Evolutionary conservation across 2,888 invertebrate genomes (phyloP).

Genomic region (Sepioteuthis lessoniana): DNA sequence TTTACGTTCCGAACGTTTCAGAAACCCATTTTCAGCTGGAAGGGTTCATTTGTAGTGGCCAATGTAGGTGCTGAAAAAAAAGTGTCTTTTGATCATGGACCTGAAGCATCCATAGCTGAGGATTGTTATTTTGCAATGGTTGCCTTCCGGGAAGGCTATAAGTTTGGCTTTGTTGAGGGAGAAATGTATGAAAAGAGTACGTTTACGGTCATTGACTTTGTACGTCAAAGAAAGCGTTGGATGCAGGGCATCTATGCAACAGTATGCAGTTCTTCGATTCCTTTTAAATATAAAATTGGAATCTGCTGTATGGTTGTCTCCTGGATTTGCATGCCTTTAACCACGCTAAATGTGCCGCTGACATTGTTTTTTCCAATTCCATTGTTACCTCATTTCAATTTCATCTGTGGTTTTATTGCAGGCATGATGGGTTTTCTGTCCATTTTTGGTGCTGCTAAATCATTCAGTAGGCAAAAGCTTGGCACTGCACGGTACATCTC

Average conservation of each 20-base stretch:
- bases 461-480: constrained; percentile 60
- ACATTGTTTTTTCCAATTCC: constrained; percentile 62
- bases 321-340: constrained; percentile 64
- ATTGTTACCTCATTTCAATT: constrained; percentile 56
- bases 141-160: constrained; percentile 66
- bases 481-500: constrained; percentile 58
- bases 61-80: constrained; percentile 64
- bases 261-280: constrained; percentile 61
- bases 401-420: constrained; percentile 60
- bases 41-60: constrained; percentile 69
- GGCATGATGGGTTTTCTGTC: constrained; percentile 63
- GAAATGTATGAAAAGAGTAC: constrained; percentile 70
- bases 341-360: constrained; percentile 59
- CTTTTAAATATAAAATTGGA: constrained; percentile 61
- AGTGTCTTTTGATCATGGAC: constrained; percentile 66
- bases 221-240: constrained; percentile 68
- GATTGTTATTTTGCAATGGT: constrained; percentile 68
- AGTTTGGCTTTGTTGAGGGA: constrained; percentile 68
- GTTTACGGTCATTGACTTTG: constrained; percentile 65
- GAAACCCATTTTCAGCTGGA: constrained; percentile 68
- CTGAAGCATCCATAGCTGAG: constrained; percentile 67
- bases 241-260: constrained; percentile 66
- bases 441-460: constrained; percentile 64
- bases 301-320: constrained; percentile 62
- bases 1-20: constrained; percentile 62